phyloP scores from a whole-genome alignment of 2,797 vertebrate species.

The Scarus forsteni region DNA sequence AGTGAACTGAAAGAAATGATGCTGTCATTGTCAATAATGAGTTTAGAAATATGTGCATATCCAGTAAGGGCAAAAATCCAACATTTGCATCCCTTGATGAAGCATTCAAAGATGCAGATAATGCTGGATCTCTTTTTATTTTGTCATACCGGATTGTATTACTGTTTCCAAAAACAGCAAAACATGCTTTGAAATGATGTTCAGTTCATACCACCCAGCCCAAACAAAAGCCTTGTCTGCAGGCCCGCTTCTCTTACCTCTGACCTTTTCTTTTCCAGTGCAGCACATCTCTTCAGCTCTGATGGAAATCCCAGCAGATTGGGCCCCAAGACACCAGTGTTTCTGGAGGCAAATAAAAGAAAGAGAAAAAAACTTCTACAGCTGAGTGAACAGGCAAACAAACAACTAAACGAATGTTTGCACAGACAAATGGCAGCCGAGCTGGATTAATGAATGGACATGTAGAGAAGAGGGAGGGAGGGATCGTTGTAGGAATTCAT shows the following conservation, averaged over 20 bases:
- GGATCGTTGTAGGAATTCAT: constrained; percentile 62
- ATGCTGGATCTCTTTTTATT: too few species aligned
- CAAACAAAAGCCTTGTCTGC: constrained; percentile 15
- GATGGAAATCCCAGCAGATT: constrained; percentile 51
- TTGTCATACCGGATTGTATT: too few species aligned
- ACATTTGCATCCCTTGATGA: too few species aligned
- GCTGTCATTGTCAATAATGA: too few species aligned
- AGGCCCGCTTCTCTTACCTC: constrained; percentile 52
- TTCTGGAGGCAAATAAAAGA: constrained; percentile 19
- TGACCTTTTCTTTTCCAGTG: constrained; percentile 69
- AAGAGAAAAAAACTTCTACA: constrained; percentile 24
- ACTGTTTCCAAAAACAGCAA: too few species aligned
- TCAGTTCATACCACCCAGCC: too few species aligned
- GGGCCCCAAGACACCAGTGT: constrained; percentile 39
- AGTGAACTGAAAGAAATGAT: too few species aligned
- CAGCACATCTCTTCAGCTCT: constrained; percentile 36
- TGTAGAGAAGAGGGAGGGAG: constrained; percentile 39
- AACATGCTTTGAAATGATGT: too few species aligned
- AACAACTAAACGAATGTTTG: constrained; percentile 72
- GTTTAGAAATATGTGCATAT: too few species aligned
- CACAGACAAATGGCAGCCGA: constrained; percentile 63
- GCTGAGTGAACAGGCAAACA: constrained; percentile 61
- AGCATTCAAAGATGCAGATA: too few species aligned
- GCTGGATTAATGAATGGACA: constrained; percentile 72
- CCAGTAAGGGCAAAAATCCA: too few species aligned